Conservation (phyloP, 2,888 invertebrate species). For the Torymus aiolomorphi region DNA sequence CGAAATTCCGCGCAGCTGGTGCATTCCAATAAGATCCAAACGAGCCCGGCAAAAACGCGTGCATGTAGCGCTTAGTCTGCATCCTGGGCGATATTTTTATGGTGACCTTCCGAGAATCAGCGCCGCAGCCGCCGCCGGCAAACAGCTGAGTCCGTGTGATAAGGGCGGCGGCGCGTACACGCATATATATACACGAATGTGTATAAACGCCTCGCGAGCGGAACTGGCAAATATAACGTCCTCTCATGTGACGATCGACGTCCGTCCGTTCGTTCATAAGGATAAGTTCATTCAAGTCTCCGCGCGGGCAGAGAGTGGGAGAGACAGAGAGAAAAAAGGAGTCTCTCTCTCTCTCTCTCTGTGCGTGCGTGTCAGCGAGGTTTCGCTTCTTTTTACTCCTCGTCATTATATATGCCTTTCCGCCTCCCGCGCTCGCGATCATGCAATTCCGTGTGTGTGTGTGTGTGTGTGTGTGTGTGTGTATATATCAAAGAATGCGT, state of each 20-base stretch:
- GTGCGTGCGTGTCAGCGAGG: neutral
- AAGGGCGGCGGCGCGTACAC: slow-evolving; percentile 54
- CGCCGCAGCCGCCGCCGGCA: slow-evolving; percentile 57
- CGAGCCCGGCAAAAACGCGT: neutral
- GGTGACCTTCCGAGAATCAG: slow-evolving; percentile 69
- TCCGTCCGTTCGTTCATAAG: slow-evolving; percentile 43
- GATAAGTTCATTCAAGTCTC: slow-evolving; percentile 25
- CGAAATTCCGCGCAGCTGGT: neutral
- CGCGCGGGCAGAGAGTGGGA: neutral
- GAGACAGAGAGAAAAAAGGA: slow-evolving; percentile 27
- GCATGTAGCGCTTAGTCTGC: slow-evolving; percentile 57
- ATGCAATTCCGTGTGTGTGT: slow-evolving; percentile 24
- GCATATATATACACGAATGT: neutral
- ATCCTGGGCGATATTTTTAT: slow-evolving; percentile 69
- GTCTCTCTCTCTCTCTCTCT: slow-evolving; percentile 8
- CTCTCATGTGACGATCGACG: slow-evolving; percentile 52
- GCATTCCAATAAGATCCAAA: slow-evolving; percentile 25
- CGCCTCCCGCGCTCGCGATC: slow-evolving; percentile 2
- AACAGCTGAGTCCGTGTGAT: slow-evolving; percentile 69
- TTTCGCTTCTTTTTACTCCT: slow-evolving; percentile 2
- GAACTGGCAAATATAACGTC: slow-evolving; percentile 54
- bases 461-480: too few species aligned
- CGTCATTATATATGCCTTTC: neutral
- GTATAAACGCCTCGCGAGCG: slow-evolving; percentile 18
- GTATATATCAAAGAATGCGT: slow-evolving; percentile 21